Evolutionary conservation across 2,113 vertebrate species (phyloP).

Genomic region (Tyrannus savana): DNA sequence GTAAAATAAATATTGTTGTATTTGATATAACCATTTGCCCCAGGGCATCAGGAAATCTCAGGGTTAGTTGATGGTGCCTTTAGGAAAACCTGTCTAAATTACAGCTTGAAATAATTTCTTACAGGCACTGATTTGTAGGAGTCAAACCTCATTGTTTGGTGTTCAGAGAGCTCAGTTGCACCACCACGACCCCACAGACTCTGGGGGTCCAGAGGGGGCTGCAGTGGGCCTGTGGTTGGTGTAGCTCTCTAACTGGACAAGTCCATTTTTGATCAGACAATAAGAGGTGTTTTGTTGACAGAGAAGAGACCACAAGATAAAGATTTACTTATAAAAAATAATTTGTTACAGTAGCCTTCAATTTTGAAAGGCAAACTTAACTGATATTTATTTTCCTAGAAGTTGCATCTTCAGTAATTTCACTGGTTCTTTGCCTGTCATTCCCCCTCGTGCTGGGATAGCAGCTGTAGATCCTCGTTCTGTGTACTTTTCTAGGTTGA

Average conservation of each 20-base stretch:
- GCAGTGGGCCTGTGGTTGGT: neutral
- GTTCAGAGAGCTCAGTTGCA: neutral
- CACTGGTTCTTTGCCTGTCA: neutral
- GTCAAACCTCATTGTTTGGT: neutral
- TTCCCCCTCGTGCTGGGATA: neutral
- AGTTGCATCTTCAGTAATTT: neutral
- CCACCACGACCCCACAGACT: neutral
- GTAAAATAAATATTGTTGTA: neutral
- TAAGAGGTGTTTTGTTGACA: neutral
- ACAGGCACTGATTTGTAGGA: neutral
- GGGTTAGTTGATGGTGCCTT: neutral
- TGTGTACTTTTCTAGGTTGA: neutral
- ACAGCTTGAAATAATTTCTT: constrained; percentile 4
- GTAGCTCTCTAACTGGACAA: neutral
- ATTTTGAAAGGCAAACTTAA: neutral
- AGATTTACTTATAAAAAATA: neutral
- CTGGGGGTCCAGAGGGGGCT: neutral
- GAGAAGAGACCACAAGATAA: neutral
- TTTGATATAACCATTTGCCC: neutral
- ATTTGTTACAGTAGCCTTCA: neutral
- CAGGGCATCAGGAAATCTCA: neutral
- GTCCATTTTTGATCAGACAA: neutral
- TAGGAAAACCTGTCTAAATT: constrained; percentile 9
- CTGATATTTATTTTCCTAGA: neutral
- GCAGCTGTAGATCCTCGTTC: neutral